These are phyloP conservation scores for Perizoma flavofasciatum DNA, from an alignment of 2,888 invertebrate genomes.

Conservation along the genomic window DNA sequence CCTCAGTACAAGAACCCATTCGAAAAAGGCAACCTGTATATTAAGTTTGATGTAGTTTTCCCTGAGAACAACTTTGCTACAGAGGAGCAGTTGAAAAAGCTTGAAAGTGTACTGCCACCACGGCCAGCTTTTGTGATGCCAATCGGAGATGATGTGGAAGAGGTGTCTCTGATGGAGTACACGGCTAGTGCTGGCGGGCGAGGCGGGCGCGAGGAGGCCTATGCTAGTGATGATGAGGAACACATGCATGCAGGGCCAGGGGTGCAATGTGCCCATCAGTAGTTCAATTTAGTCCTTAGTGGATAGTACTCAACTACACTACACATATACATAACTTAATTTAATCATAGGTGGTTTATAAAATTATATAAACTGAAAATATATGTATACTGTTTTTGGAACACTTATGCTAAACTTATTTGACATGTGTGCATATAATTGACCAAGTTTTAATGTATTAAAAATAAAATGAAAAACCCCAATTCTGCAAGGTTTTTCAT, in stretches of 20 bases:
- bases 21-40: constrained; percentile 93
- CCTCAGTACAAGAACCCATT: constrained; percentile 93
- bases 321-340: constrained; percentile 53
- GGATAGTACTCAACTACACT: constrained; percentile 71
- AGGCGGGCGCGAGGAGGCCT: constrained; percentile 86
- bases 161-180: constrained; percentile 91
- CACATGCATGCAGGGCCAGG: constrained; percentile 84
- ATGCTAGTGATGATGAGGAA: constrained; percentile 87
- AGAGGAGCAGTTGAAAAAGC: constrained; percentile 85
- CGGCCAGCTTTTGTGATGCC: constrained; percentile 89
- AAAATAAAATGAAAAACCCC: too few species aligned
- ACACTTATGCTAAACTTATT: constrained; percentile 51
- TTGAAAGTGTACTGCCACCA: constrained; percentile 90
- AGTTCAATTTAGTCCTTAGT: constrained; percentile 69
- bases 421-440: constrained; percentile 48
- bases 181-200: constrained; percentile 84
- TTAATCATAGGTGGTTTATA: constrained; percentile 68
- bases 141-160: constrained; percentile 92
- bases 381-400: constrained; percentile 53
- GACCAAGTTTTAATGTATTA: constrained; percentile 46
- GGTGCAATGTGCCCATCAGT: constrained; percentile 93
- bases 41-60: constrained; percentile 94
- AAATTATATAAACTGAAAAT: constrained; percentile 42
- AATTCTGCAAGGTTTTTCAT: constrained; percentile 36
- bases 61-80: constrained; percentile 92